These are phyloP conservation scores for Ophioninae sp. DNA, from an alignment of 2,888 invertebrate genomes.

Conservation along the genomic window DNA sequence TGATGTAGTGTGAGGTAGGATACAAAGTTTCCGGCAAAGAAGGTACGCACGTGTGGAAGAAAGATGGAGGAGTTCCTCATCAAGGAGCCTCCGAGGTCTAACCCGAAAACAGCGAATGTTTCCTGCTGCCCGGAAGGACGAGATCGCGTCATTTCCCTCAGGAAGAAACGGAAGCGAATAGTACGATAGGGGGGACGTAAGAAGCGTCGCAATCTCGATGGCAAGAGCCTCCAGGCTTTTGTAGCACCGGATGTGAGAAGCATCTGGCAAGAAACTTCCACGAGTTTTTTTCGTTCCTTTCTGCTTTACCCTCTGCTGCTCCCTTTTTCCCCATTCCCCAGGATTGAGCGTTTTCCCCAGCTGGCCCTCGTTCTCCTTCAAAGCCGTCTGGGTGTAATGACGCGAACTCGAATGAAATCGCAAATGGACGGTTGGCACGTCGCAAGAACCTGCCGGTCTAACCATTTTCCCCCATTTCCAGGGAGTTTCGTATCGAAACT, in stretches of 20 bases:
- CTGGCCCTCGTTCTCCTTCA: background rate
- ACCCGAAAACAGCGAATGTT: conserved; percentile 47
- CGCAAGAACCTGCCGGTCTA: background rate
- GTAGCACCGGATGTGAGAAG: conserved; percentile 38
- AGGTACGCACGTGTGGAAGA: background rate
- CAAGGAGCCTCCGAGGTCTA: conserved; percentile 39
- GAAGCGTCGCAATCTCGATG: conserved; percentile 33
- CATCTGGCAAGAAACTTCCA: conserved; percentile 38
- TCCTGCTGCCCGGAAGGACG: conserved; percentile 32
- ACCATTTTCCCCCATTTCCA: background rate
- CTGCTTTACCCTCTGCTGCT: background rate
- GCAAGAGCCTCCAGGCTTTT: conserved; percentile 36
- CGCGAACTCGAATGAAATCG: conserved; percentile 7
- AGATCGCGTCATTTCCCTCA: conserved; percentile 1
- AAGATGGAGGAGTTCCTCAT: conserved; percentile 36
- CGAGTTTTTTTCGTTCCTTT: conserved; percentile 12
- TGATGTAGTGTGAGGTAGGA: conserved; percentile 11
- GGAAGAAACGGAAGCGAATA: conserved; percentile 4
- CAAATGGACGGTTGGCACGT: conserved; percentile 13
- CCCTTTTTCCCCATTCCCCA: background rate
- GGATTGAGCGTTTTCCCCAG: conserved; percentile 26
- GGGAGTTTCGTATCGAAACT: background rate
- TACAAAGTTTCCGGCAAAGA: conserved; percentile 33
- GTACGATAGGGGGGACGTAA: conserved; percentile 21
- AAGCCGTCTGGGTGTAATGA: conserved; percentile 10